A percentile compares a stretch with the other conserved stretches of the same genome.
phyloP scores from a whole-genome alignment of 2,113 vertebrate genomes.

The Solenodon paradoxus region DNA sequence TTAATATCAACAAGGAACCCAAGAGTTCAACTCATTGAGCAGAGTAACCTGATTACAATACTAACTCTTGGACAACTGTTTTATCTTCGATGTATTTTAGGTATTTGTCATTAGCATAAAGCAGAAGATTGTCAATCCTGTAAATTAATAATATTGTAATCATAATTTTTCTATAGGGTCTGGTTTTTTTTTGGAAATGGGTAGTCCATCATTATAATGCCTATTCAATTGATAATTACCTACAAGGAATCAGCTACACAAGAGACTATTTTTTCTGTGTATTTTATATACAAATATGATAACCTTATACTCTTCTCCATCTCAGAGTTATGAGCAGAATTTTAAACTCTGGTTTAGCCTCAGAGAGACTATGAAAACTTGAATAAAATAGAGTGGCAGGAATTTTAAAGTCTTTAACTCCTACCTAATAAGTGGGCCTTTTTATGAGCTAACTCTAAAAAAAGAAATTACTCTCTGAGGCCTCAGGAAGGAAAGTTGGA shows the following conservation, averaged over 20 bases:
- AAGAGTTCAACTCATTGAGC: background rate
- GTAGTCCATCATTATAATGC: constrained; percentile 14
- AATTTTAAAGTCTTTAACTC: background rate
- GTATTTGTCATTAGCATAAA: background rate
- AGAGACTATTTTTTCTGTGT: background rate
- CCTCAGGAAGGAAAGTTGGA: background rate
- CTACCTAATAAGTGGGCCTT: background rate
- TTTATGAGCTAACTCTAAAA: constrained; percentile 15
- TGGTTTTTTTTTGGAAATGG: constrained; percentile 49
- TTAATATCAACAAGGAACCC: background rate
- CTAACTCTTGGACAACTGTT: background rate
- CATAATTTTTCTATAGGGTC: background rate
- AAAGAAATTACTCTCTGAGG: background rate
- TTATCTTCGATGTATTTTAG: background rate
- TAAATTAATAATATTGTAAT: background rate
- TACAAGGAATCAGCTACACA: background rate
- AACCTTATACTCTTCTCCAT: background rate
- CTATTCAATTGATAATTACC: background rate
- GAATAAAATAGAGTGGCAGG: background rate
- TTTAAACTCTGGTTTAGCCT: background rate
- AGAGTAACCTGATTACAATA: background rate
- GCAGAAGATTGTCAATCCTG: background rate
- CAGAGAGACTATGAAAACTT: background rate
- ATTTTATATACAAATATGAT: background rate
- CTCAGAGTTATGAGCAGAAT: background rate